Base-by-base conservation (phyloP, 2,113 vertebrate genomes). In the Lasiurus borealis region DNA sequence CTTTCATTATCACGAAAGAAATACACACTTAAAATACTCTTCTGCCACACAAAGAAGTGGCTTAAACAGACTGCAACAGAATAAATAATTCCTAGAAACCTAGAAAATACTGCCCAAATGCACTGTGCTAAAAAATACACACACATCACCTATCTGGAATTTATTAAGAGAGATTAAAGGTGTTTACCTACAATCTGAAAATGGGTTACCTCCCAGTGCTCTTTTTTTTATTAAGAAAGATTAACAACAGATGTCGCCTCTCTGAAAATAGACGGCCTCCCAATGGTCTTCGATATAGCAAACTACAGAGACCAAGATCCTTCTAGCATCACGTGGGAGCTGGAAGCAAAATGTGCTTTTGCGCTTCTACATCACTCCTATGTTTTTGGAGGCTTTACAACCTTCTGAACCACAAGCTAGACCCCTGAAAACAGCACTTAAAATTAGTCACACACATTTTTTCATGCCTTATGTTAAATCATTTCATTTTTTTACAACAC, bases 1-100 rank as follows among this genome's bases (percentile, higher is more conserved):
- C 10, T 82, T 86, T 82, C 50, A 62, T 40, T 85, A 62, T 88
- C 36, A 66, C n/a, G 7, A 87, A 72, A 91, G n/a, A 73, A 89
- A 44, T 3, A 57, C 10, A 18, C 40, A 23, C 18, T 29, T 64
- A 62, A 50, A 25, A 91, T 87, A 76, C 29, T 19, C 54, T 57
- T 80, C 54, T 73, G 15, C 6, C 54, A 75, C 0, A 10, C 29
- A 62, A n/a, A 80, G 9, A 85, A 46, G 3, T 54, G 27, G 7
- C 6, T 85, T 85, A 36, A 16, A 46, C 8, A 81, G 4, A 23
- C 2, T 78, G 12, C 52, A 15, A 44, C 8, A 3, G 9, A 52
- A 46, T 68, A 34, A 89, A 68, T 75, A 54, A 83, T 88, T 92
- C 4, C 44, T 46, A 48, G 3, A 23, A 40, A 18, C 46, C 48